Conservation (phyloP, 2,888 invertebrate genomes). For the Clivina fossor region DNA sequence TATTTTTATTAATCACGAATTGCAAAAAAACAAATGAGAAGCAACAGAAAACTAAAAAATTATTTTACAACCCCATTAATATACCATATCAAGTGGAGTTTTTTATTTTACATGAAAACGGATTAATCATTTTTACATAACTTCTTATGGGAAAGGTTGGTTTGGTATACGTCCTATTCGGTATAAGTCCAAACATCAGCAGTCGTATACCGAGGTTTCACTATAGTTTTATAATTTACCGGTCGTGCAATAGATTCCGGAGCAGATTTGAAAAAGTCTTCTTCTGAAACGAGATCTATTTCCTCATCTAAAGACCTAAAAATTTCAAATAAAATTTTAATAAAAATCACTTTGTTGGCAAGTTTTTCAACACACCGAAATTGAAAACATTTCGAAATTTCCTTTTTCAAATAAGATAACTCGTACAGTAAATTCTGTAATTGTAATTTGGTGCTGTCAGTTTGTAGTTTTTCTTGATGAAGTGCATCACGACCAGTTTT, state of each 20-base stretch:
- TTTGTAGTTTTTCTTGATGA: slow-evolving; percentile 80
- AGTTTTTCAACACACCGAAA: slow-evolving; percentile 67
- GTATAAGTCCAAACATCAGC: too few species aligned
- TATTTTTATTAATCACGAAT: too few species aligned
- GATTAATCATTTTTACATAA: too few species aligned
- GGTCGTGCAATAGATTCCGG: slow-evolving; percentile 68
- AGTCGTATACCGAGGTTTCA: background rate
- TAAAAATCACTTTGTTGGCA: slow-evolving; percentile 16
- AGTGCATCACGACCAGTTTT: slow-evolving; percentile 80
- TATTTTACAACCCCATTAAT: too few species aligned
- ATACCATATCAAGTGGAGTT: too few species aligned
- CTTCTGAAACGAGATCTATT: slow-evolving; percentile 81
- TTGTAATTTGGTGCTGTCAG: slow-evolving; percentile 86
- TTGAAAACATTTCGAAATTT: slow-evolving; percentile 92
- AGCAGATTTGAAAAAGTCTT: slow-evolving; percentile 81
- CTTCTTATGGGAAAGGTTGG: too few species aligned
- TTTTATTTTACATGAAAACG: too few species aligned
- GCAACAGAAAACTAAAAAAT: too few species aligned
- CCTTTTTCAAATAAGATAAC: slow-evolving; percentile 88
- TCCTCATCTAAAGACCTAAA: slow-evolving; percentile 87
- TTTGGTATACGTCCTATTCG: too few species aligned
- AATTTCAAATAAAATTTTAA: slow-evolving; percentile 32
- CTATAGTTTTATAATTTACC: slow-evolving; percentile 54
- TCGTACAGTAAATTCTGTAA: slow-evolving; percentile 94
- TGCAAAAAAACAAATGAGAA: too few species aligned